These are phyloP conservation scores for Pantala flavescens DNA, from an alignment of 1,140 invertebrate species.

Conservation along the genomic window DNA sequence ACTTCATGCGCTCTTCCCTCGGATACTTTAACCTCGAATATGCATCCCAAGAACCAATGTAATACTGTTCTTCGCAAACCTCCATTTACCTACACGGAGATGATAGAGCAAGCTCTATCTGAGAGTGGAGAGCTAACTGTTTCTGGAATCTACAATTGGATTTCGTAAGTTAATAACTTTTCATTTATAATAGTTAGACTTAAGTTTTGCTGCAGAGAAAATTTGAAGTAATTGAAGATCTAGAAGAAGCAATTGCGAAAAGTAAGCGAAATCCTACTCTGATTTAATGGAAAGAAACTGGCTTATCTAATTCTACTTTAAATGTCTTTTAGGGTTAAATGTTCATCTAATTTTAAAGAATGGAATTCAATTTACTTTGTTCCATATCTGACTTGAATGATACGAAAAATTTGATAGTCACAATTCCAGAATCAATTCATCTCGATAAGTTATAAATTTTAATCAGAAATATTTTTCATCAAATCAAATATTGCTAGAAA, in stretches of 20 bases:
- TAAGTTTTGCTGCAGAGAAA: background rate
- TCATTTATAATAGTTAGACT: background rate
- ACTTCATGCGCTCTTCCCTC: background rate
- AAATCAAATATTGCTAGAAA: no score
- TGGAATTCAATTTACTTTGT: no score
- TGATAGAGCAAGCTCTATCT: slow-evolving; percentile 72
- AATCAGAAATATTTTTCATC: no score
- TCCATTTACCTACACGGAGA: slow-evolving; percentile 74
- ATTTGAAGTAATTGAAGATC: no score
- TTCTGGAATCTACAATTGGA: slow-evolving; percentile 85
- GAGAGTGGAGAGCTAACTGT: slow-evolving; percentile 76
- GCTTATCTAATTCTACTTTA: no score
- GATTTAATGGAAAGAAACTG: background rate
- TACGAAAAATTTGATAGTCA: no score
- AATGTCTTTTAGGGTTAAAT: no score
- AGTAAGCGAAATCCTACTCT: background rate
- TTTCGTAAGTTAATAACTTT: slow-evolving; percentile 62
- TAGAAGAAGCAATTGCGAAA: no score
- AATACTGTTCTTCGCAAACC: slow-evolving; percentile 54
- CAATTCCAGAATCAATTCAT: no score
- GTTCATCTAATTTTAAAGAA: no score
- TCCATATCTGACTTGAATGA: no score
- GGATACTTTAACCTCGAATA: background rate
- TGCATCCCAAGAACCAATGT: slow-evolving; percentile 14
- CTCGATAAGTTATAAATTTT: no score